A percentile compares a stretch with the other conserved stretches of the same genome.
phyloP scores from a whole-genome alignment of 2,888 invertebrate species.

The Drosophila nigricruria region DNA sequence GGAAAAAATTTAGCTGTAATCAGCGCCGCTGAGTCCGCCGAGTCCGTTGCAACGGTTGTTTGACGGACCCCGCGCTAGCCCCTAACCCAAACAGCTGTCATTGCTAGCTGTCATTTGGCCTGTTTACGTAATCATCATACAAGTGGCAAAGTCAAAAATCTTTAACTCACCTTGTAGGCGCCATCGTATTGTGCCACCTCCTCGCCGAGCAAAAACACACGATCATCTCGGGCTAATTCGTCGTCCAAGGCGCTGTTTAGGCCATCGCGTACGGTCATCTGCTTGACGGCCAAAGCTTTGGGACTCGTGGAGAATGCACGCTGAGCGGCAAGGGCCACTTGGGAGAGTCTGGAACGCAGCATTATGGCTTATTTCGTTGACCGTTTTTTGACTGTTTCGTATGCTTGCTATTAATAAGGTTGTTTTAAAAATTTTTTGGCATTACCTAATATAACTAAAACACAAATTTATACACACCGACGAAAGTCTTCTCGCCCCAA shows the following conservation, averaged over 20 bases:
- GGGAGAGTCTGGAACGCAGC: slow-evolving; percentile 64
- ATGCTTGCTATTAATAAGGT: slow-evolving; percentile 30
- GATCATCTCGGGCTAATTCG: slow-evolving; percentile 97
- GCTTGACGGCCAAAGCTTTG: slow-evolving; percentile 86
- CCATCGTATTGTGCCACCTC: slow-evolving; percentile 99
- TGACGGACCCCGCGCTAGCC: slow-evolving; percentile 2
- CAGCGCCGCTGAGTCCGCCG: slow-evolving; percentile 34
- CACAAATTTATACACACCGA: slow-evolving; percentile 53
- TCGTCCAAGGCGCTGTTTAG: slow-evolving; percentile 98
- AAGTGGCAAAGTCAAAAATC: slow-evolving; percentile 38
- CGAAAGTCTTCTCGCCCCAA: slow-evolving; percentile 53
- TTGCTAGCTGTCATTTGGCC: slow-evolving; percentile 45
- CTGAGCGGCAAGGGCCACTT: slow-evolving; percentile 82
- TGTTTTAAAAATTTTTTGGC: slow-evolving; percentile 20
- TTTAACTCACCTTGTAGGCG: slow-evolving; percentile 94
- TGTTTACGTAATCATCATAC: slow-evolving; percentile 80
- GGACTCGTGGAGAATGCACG: slow-evolving; percentile 87
- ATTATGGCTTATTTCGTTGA: slow-evolving; percentile 47
- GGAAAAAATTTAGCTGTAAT: slow-evolving; percentile 23
- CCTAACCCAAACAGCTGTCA: slow-evolving; percentile 36
- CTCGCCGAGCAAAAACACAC: slow-evolving; percentile 96
- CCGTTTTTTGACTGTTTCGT: slow-evolving; percentile 26
- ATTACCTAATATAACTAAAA: slow-evolving; percentile 59
- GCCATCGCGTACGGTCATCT: slow-evolving; percentile 98
- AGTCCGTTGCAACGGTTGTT: slow-evolving; percentile 9